Evolutionary conservation across 2,797 vertebrate species (phyloP).

Genomic region (Ctenochaetus hawaiiensis): DNA sequence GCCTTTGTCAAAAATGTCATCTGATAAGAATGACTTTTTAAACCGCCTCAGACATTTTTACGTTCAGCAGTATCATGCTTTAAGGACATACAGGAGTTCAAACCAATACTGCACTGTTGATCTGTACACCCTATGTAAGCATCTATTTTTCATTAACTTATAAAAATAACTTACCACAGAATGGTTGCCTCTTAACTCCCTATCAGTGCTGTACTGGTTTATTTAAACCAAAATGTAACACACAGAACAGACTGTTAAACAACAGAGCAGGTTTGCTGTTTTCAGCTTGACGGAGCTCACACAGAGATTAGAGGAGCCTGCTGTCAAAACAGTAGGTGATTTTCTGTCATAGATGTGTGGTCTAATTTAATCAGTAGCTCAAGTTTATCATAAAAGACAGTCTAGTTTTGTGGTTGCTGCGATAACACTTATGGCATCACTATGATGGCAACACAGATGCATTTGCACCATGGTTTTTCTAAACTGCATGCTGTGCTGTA

Average conservation of each 20-base stretch:
- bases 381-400: constrained; percentile 20
- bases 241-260: constrained; percentile 2
- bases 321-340: constrained; percentile 57
- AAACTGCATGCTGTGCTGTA: neutral
- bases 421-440: constrained; percentile 11
- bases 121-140: neutral
- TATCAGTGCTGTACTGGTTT: neutral
- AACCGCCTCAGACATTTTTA: constrained; percentile 1
- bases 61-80: neutral
- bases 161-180: neutral
- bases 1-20: constrained; percentile 4
- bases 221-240: constrained; percentile 17
- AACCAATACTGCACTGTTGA: neutral
- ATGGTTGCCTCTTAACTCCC: neutral
- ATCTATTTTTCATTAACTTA: neutral
- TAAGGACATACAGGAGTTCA: neutral
- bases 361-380: constrained; percentile 46
- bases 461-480: neutral
- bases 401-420: constrained; percentile 10
- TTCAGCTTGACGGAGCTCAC: constrained; percentile 17
- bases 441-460: neutral
- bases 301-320: constrained; percentile 34
- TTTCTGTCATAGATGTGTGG: constrained; percentile 33
- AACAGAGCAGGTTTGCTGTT: constrained; percentile 20
- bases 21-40: constrained; percentile 3